A percentile compares a stretch with the other conserved stretches of the same genome.
Evolutionary conservation across 92 coral and sea anemone genomes (phyloP).

Genomic region (Epizoanthus stellaris): DNA sequence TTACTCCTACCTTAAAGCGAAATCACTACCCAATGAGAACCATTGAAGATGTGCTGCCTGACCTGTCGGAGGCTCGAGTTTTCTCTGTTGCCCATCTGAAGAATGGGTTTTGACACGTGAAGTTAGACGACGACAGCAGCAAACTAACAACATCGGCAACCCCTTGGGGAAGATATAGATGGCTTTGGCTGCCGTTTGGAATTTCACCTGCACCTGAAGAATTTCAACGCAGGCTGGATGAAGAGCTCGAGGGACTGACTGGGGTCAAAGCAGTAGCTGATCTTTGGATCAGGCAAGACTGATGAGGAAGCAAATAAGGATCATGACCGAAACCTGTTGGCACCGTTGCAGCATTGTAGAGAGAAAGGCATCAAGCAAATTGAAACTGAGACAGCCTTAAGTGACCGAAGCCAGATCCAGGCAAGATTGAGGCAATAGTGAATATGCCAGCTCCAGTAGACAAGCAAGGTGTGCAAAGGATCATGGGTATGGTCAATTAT

Average conservation of each 20-base stretch:
- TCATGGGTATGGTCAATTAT: slow-evolving; percentile 27
- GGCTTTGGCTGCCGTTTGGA: not conserved
- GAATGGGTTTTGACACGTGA: slow-evolving; percentile 20
- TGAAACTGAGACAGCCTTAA: too few species aligned
- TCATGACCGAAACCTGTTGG: not conserved
- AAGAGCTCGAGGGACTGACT: not conserved
- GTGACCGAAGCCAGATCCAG: slow-evolving; percentile 15
- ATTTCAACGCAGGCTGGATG: slow-evolving; percentile 10
- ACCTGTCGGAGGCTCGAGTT: too few species aligned
- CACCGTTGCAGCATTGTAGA: not conserved
- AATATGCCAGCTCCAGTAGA: slow-evolving; percentile 24
- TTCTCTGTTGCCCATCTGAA: not conserved
- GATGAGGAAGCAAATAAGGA: not conserved
- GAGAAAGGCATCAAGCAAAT: not conserved
- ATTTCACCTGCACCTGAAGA: not conserved
- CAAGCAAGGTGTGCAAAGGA: slow-evolving; percentile 8
- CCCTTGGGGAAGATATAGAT: not conserved
- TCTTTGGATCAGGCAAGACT: not conserved
- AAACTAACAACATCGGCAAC: not conserved
- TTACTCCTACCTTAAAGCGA: too few species aligned
- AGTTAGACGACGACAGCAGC: not conserved
- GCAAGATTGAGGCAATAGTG: not conserved
- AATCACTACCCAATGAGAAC: too few species aligned
- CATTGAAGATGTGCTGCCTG: too few species aligned
- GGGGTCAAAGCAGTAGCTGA: not conserved